Evolutionary conservation across 1,140 invertebrate species (phyloP), one percentile per base, ranked within the genome.

Genomic region (Dendroctonus valens): DNA sequence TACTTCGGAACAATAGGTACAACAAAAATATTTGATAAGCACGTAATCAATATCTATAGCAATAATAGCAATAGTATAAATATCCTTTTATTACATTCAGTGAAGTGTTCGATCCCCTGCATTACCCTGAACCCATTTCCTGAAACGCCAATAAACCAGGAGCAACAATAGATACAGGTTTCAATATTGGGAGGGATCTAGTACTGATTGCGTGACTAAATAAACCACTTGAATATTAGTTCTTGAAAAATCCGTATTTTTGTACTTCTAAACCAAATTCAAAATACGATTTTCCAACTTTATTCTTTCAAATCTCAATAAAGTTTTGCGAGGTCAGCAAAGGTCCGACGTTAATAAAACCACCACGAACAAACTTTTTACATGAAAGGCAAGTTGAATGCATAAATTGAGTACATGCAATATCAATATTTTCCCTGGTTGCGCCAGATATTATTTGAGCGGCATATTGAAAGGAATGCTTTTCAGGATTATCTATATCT

Each of bases 391-490:
- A 68, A 64, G 38, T 68, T 59, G 15, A 59, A 64, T 57, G 52
- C 67, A 52, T 68, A 62, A 68, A 62, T 52, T 63, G 52, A 65
- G 53, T 41, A 68, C 44, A 63, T 63, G 67, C 61, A 63, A 62
- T 68, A 68, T 58, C 60, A 61, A 59, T 68, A 68, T 68, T 68
- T 58, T 44, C 59, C 39, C 39, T 58, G 46, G 54, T 12, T 39
- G 61, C 62, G 49, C 50, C 65, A 60, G 50, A 68, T 68, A 68
- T 68, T 62, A 63, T 51, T 54, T 37, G 46, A 41, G 39, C 40
- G 38, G 44, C 52, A 68, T 67, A 61, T 59, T 68, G 67, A 68
- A 68, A 59, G 52, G 46, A 64, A 68, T 59, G 41, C 60, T 63
- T 40, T 59, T 63, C 55, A 40, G 60, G 57, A 68, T 63, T 63